phyloP scores from a whole-genome alignment of 2,888 invertebrate species.

The Macrophya alboannulata region DNA sequence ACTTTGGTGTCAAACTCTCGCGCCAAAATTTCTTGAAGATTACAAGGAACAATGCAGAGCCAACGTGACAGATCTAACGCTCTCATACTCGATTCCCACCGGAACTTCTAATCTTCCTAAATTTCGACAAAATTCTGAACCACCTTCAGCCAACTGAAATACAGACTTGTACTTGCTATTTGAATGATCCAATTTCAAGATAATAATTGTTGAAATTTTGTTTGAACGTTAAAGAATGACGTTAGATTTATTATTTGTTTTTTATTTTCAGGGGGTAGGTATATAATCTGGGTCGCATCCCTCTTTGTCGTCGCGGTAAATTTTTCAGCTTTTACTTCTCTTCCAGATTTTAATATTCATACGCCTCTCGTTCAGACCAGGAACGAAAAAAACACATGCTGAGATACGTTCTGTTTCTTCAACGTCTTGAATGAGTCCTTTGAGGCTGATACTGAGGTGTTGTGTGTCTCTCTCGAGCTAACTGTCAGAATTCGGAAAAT shows the following conservation, averaged over 20 bases:
- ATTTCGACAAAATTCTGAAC: neutral
- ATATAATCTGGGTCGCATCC: neutral
- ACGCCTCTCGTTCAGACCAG: neutral
- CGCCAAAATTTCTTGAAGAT: constrained; percentile 7
- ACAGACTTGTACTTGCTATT: neutral
- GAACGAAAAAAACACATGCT: neutral
- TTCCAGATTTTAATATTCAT: constrained; percentile 31
- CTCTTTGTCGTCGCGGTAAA: neutral
- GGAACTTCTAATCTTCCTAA: neutral
- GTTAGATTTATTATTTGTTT: neutral
- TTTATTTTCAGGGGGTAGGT: neutral
- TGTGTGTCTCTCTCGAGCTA: neutral
- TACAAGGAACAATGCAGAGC: neutral
- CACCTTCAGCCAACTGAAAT: neutral
- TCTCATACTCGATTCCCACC: neutral
- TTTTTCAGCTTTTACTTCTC: neutral
- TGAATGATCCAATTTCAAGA: neutral
- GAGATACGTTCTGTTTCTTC: constrained; percentile 7
- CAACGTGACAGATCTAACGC: neutral
- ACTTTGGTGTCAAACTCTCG: neutral
- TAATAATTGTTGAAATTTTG: too few species aligned
- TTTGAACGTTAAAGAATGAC: neutral
- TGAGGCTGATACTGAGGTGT: constrained; percentile 13
- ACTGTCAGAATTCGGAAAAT: neutral
- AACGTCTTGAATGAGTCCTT: constrained; percentile 39